phyloP scores from a whole-genome alignment of 2,797 vertebrate species.

The Rhincodon typus region DNA sequence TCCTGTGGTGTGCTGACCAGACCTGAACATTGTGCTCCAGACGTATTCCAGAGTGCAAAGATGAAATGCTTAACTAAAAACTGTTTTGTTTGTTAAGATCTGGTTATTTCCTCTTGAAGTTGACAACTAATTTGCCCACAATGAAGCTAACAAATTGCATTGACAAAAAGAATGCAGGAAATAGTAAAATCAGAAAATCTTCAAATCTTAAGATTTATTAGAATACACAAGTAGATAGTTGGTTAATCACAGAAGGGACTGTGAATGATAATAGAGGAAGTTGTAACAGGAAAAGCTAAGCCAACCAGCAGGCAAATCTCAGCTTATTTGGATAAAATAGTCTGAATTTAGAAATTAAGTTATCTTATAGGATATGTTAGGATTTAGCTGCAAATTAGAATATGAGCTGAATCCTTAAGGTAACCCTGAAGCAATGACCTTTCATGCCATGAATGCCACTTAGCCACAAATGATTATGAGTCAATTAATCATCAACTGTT shows the following conservation, averaged over 20 bases:
- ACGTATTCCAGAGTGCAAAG: not conserved
- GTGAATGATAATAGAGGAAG: not conserved
- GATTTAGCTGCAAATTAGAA: not conserved
- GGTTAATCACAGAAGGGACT: not conserved
- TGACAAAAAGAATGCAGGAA: not conserved
- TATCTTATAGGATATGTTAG: not conserved
- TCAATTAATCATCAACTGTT: not conserved
- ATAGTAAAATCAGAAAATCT: not conserved
- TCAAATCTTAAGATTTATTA: not conserved
- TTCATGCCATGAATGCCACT: not conserved
- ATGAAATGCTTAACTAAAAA: not conserved
- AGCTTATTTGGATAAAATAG: not conserved
- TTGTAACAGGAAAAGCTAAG: not conserved
- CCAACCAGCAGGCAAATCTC: not conserved
- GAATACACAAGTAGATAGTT: not conserved
- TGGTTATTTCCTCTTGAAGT: not conserved
- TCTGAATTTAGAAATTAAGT: no score
- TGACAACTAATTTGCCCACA: not conserved
- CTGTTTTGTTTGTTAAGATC: not conserved
- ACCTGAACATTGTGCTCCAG: not conserved
- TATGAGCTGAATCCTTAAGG: not conserved
- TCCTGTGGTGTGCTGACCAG: not conserved
- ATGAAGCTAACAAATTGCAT: not conserved
- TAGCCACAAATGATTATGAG: not conserved
- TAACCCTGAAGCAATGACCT: not conserved